Base-by-base conservation (phyloP, 2,888 invertebrate species). In the Biston betularia region DNA sequence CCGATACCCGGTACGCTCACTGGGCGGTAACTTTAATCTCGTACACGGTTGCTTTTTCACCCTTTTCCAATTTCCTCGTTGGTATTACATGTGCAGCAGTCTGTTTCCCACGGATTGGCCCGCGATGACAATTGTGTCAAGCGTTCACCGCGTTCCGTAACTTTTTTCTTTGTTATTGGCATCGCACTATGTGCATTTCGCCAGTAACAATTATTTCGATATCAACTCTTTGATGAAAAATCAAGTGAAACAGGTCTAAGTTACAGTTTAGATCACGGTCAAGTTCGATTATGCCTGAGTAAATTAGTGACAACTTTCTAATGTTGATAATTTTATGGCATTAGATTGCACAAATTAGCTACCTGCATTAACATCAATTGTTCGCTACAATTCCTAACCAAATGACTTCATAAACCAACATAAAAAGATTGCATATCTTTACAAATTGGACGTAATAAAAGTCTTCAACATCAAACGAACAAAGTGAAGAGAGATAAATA, bases 21-120 rank as follows among this genome's bases (percentile, higher is more conserved):
- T 73, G 79, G 78, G 75, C 77, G 76, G 74, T 78, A 77, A 77
- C 80, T 82, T 80, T 78, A 80, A 85, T 84, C 78, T 75, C 73
- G 74, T 75, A 77, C 76, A 77, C 75, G 66, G 75, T 75, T 71
- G 75, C 77, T 75, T 78, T 84, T 80, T 77, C 74, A 76, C 75
- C 63, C 75, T 75, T 76, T 80, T 75, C 71, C 75, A 76, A 70
- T 76, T 74, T 71, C 75, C 68, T 70, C 69, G 72, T 71, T 55
- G 69, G 55, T 69, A 71, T 75, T 68, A 75, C 72, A 75, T 75
- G 74, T 76, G 74, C 74, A 73, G 67, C 71, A 63, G 71, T 72
- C 65, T 72, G 77, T 75, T 67, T 63, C 63, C 69, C 70, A 70
- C 63, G 64, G 72, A 73, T 73, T 53, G 76, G 59, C 65, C 63